Base-by-base conservation (phyloP, 2,888 invertebrate species). In the Leptura quadrifasciata region DNA sequence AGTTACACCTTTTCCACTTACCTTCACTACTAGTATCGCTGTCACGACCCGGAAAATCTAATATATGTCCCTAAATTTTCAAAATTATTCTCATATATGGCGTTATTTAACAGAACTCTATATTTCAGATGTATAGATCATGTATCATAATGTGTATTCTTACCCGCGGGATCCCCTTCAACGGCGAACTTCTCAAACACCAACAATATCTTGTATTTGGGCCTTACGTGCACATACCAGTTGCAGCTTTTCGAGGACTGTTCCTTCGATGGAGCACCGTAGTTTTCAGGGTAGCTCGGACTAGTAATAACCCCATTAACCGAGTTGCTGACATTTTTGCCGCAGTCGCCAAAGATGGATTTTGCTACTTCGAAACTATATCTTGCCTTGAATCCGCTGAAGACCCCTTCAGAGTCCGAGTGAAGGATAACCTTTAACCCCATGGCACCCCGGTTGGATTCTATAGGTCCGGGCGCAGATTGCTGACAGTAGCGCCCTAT, bases 361-460 rank as follows among this genome's bases (percentile, higher is more conserved):
- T 96, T 95, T 79, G 95, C 95, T 57, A 91, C 91, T 90, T 98
- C 96, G 89, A 98, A 99, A 84, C 96, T 94, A 89, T 98, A 99
- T 84, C 96, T 92, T 15, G 98, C 99, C 88, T 97, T 97, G 90
- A 99, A 99, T 27, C 99, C 99, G 84, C 97, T 97, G 82, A 95
- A 96, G 65, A 98, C 97, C 74, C 94, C 94, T 82, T 95, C 94
- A 31, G 92, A 92, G 88, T 98, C 96, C 39, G 98, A 96, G 87
- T 96, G 96, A 84, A 99, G 92, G 73, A 97, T 92, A 76, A 98
- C 93, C 87, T 96, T 95, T 82, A 99, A 92, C 54, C 96, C 96
- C 78, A 94, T 93, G 57, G 97, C 95, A 21, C 97, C 97, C 79
- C 95, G 93, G 85, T 96, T 95, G 72, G 98, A 97, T 90, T 98